phyloP scores from a whole-genome alignment of 2,888 invertebrate genomes.

The Antheraea assamensis region DNA sequence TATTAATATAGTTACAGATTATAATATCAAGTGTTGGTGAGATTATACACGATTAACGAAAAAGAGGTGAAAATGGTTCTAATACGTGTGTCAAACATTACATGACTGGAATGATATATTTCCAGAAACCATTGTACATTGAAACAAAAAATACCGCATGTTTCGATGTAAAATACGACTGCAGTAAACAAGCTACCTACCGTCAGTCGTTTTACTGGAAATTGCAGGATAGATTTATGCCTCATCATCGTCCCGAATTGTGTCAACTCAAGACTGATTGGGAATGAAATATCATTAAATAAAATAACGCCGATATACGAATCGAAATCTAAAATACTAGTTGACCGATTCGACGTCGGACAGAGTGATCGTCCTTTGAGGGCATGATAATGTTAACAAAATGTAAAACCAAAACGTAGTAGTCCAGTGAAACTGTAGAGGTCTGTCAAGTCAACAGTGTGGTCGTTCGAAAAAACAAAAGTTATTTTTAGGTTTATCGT shows the following conservation, averaged over 20 bases:
- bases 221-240: slow-evolving; percentile 63
- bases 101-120: not conserved
- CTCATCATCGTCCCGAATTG: slow-evolving; percentile 61
- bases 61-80: not conserved
- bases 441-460: no score
- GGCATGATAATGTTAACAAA: not conserved
- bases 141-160: slow-evolving; percentile 25
- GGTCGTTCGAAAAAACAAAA: no score
- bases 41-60: not conserved
- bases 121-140: slow-evolving; percentile 20
- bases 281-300: slow-evolving; percentile 38
- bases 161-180: slow-evolving; percentile 42
- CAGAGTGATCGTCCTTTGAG: not conserved
- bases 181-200: slow-evolving; percentile 43
- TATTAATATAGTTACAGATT: no score
- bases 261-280: slow-evolving; percentile 39
- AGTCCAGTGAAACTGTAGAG: no score
- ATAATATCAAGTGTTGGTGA: no score
- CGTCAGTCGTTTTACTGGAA: slow-evolving; percentile 45
- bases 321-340: not conserved
- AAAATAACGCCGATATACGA: slow-evolving; percentile 14
- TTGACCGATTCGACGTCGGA: not conserved
- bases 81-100: not conserved
- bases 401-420: no score
- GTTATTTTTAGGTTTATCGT: not conserved